These are phyloP conservation scores for Hypothenemus hampei DNA, from an alignment of 1,140 invertebrate species.

Conservation along the genomic window DNA sequence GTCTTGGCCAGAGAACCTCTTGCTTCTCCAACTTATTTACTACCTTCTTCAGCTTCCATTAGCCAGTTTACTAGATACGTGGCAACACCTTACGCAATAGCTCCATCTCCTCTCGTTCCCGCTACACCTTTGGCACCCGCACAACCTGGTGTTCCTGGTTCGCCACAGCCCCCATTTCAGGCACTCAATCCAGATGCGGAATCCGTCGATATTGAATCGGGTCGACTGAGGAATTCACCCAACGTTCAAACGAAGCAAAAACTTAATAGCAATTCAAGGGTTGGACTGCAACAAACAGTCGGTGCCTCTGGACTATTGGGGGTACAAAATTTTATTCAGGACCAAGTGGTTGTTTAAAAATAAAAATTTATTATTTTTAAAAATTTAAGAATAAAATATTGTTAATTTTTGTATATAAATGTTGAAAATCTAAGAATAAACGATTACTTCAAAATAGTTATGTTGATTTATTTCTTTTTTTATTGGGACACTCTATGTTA, in stretches of 20 bases:
- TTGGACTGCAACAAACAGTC: background rate
- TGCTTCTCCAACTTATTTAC: constrained; percentile 3
- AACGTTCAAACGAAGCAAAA: constrained; percentile 1
- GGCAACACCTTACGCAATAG: background rate
- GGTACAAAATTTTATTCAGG: background rate
- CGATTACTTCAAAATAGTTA: background rate
- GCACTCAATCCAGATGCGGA: constrained; percentile 11
- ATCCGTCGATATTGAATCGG: constrained; percentile 19
- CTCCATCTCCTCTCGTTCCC: constrained; percentile 3
- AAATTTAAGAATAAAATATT: background rate
- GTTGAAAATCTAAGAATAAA: background rate
- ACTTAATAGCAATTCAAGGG: background rate
- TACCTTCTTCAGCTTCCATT: background rate
- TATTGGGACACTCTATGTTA: background rate
- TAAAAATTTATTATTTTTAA: background rate
- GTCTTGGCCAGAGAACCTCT: constrained; percentile 8
- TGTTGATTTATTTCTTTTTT: background rate
- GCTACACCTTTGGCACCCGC: background rate
- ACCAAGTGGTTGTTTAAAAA: background rate
- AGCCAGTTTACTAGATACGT: constrained; percentile 1
- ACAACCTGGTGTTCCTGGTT: background rate
- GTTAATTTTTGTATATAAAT: background rate
- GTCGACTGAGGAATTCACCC: background rate
- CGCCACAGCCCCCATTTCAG: background rate
- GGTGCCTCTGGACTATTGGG: constrained; percentile 8